Conservation (phyloP, 2,113 vertebrate genomes). For the Mustela nigripes region DNA sequence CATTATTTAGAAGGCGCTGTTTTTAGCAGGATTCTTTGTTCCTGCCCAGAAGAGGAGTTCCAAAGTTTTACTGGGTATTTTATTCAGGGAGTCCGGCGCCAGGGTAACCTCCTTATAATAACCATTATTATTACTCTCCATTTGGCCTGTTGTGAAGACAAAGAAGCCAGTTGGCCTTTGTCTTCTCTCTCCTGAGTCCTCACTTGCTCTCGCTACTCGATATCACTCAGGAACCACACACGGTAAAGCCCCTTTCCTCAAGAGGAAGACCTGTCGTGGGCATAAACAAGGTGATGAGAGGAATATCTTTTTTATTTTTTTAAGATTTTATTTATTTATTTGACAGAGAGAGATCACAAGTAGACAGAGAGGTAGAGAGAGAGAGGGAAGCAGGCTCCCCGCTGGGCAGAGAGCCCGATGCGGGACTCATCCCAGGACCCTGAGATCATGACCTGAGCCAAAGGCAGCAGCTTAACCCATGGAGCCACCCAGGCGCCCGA, state of each 20-base stretch:
- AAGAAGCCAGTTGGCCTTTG: neutral
- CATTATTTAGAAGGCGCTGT: neutral
- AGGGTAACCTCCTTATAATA: neutral
- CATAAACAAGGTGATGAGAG: neutral
- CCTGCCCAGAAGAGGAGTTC: neutral
- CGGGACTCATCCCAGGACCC: no score
- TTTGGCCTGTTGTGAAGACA: neutral
- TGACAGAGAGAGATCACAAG: no score
- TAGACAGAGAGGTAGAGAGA: no score
- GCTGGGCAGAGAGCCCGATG: no score
- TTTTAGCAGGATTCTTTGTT: slow-evolving; percentile 25
- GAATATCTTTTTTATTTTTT: neutral
- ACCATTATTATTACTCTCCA: neutral
- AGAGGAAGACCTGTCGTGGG: neutral
- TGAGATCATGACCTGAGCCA: no score
- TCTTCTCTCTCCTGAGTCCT: neutral
- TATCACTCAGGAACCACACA: neutral
- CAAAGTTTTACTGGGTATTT: neutral
- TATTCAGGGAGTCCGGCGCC: neutral
- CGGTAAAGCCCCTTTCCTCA: neutral
- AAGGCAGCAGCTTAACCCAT: no score
- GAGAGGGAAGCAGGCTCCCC: no score
- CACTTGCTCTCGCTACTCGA: neutral
- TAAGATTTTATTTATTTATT: no score
- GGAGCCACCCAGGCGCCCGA: neutral